phyloP scores from a whole-genome alignment of 2,113 vertebrate genomes.

The Sprattus sprattus region DNA sequence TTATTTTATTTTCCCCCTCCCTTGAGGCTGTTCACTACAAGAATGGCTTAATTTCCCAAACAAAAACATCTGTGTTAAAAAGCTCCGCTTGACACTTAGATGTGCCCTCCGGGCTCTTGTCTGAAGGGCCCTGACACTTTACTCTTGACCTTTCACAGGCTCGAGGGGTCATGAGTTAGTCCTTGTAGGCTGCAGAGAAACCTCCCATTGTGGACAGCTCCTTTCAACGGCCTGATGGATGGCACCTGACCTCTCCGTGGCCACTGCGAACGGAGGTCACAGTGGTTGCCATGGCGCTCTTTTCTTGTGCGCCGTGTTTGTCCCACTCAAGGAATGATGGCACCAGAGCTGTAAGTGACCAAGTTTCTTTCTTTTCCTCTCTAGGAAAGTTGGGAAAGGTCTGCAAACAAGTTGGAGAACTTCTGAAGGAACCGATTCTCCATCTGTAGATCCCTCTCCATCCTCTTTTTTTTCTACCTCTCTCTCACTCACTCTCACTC shows the following conservation, averaged over 20 bases:
- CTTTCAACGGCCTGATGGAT: conserved; percentile 4
- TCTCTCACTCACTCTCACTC: not conserved
- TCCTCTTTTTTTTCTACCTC: not conserved
- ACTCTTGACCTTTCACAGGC: conserved; percentile 11
- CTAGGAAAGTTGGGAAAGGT: not conserved
- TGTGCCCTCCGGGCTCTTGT: not conserved
- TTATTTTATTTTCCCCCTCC: not conserved
- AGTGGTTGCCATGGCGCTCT: not conserved
- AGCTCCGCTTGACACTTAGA: not conserved
- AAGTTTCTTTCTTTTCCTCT: not conserved
- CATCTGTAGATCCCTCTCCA: not conserved
- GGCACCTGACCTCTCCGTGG: not conserved
- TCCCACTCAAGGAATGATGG: not conserved
- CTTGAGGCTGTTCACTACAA: not conserved
- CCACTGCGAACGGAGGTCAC: not conserved
- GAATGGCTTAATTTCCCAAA: not conserved
- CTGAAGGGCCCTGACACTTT: not conserved
- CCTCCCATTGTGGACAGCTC: not conserved
- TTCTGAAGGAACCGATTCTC: not conserved
- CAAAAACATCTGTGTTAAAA: conserved; percentile 8
- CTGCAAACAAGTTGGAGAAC: too few species aligned
- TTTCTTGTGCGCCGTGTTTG: not conserved
- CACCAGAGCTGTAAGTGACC: not conserved
- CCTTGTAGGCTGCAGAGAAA: not conserved
- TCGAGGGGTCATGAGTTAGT: not conserved